phyloP scores from a whole-genome alignment of 2,888 invertebrate species.

The Boloria selene region DNA sequence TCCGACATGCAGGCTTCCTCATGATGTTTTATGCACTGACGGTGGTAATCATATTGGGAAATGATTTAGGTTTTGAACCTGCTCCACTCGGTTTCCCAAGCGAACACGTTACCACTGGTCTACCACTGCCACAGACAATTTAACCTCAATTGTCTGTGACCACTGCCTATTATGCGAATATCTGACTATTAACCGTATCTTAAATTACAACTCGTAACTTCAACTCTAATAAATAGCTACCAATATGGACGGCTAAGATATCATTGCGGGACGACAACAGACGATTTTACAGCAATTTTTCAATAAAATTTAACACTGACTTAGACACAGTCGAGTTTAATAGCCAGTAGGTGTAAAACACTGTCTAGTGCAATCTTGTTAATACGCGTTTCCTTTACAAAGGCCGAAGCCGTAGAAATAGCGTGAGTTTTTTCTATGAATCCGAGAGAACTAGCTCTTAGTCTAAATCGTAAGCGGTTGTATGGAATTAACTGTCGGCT shows the following conservation, averaged over 20 bases:
- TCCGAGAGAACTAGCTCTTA: conserved; percentile 27
- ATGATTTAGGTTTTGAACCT: too few species aligned
- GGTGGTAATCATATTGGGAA: too few species aligned
- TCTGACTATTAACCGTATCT: too few species aligned
- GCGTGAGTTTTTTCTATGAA: conserved; percentile 18
- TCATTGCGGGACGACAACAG: background rate
- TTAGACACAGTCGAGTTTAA: conserved; percentile 8
- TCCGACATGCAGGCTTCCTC: too few species aligned
- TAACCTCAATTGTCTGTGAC: too few species aligned
- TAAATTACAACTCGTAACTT: too few species aligned
- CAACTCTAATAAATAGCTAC: too few species aligned
- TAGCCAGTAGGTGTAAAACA: conserved; percentile 14
- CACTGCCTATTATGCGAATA: too few species aligned
- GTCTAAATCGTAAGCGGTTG: conserved; percentile 12
- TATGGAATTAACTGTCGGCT: conserved; percentile 9
- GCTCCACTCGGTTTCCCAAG: too few species aligned
- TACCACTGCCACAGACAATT: too few species aligned
- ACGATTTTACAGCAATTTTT: conserved; percentile 11
- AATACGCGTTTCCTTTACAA: conserved; percentile 24
- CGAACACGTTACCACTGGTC: too few species aligned
- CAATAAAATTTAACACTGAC: conserved; percentile 5
- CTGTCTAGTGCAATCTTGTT: conserved; percentile 23
- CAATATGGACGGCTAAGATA: background rate
- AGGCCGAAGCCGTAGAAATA: conserved; percentile 29
- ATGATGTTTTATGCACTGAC: too few species aligned